Conservation (phyloP, 2,888 invertebrate genomes). For the Caenorhabditis doughertyi region DNA sequence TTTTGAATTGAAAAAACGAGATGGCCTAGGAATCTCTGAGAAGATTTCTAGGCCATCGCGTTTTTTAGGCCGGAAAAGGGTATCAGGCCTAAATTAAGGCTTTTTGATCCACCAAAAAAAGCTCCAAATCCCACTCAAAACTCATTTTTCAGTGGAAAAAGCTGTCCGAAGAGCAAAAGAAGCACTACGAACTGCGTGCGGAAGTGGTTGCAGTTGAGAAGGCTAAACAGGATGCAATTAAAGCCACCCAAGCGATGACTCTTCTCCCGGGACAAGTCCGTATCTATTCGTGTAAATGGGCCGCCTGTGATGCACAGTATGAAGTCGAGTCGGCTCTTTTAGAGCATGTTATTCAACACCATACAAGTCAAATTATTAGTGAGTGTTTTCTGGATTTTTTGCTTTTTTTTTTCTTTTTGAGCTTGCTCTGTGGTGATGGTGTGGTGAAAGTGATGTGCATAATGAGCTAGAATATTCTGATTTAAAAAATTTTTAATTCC, state of each 20-base stretch:
- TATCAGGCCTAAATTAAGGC: too few species aligned
- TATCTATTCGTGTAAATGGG: constrained; percentile 87
- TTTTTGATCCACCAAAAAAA: too few species aligned
- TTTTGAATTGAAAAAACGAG: too few species aligned
- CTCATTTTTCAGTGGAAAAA: constrained; percentile 91
- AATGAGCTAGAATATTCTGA: too few species aligned
- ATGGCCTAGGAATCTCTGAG: too few species aligned
- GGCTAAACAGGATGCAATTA: constrained; percentile 78
- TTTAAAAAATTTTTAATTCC: too few species aligned
- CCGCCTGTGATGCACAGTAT: constrained; percentile 93
- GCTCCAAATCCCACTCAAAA: not conserved
- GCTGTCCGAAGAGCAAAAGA: constrained; percentile 91
- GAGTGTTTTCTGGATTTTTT: constrained; percentile 46
- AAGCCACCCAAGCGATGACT: constrained; percentile 62
- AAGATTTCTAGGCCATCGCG: too few species aligned
- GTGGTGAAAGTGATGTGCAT: too few species aligned
- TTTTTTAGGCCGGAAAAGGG: too few species aligned
- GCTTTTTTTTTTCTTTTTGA: too few species aligned
- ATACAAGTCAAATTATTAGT: constrained; percentile 81
- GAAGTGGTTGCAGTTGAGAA: constrained; percentile 88
- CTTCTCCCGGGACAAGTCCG: constrained; percentile 83
- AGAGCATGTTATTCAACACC: constrained; percentile 90
- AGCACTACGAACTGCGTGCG: constrained; percentile 95
- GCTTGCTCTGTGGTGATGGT: too few species aligned
- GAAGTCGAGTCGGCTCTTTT: constrained; percentile 92